Percentiles rank a stretch among this genome's conserved stretches.
Evolutionary conservation across 2,888 invertebrate species (phyloP).

Genomic region (Rhopalosiphum nymphaeae): DNA sequence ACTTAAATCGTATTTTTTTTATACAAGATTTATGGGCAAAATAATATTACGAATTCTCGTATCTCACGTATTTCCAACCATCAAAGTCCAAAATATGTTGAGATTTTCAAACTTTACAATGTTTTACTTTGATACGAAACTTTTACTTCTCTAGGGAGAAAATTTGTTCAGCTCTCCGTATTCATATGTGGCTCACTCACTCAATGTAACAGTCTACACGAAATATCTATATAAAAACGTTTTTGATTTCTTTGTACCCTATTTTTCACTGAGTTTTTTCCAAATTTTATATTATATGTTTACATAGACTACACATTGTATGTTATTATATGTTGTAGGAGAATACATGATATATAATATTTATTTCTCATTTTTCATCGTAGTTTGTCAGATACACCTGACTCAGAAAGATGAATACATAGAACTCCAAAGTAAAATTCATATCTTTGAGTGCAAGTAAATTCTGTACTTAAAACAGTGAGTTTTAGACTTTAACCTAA

Average conservation of each 20-base stretch:
- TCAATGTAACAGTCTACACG: not conserved
- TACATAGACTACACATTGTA: not conserved
- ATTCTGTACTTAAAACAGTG: not conserved
- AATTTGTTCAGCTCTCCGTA: not conserved
- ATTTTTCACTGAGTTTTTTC: not conserved
- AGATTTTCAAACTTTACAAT: conserved; percentile 22
- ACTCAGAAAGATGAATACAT: not conserved
- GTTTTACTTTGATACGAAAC: conserved; percentile 10
- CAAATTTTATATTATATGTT: not conserved
- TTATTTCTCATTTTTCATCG: not conserved
- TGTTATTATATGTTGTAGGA: not conserved
- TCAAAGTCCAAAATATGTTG: conserved; percentile 10
- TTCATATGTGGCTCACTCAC: not conserved
- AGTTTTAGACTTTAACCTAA: not conserved
- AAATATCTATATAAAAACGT: not conserved
- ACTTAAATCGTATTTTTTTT: not conserved
- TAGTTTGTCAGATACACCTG: not conserved
- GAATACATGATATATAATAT: not conserved
- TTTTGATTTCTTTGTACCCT: not conserved
- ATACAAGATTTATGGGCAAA: not conserved
- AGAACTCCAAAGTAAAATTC: not conserved
- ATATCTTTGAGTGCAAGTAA: not conserved
- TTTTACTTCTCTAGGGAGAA: not conserved
- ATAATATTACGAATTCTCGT: not conserved
- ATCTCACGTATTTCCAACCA: not conserved